These are phyloP conservation scores for Pristionchus pacificus DNA, from an alignment of 1,140 invertebrate genomes.

Conservation along the genomic window DNA sequence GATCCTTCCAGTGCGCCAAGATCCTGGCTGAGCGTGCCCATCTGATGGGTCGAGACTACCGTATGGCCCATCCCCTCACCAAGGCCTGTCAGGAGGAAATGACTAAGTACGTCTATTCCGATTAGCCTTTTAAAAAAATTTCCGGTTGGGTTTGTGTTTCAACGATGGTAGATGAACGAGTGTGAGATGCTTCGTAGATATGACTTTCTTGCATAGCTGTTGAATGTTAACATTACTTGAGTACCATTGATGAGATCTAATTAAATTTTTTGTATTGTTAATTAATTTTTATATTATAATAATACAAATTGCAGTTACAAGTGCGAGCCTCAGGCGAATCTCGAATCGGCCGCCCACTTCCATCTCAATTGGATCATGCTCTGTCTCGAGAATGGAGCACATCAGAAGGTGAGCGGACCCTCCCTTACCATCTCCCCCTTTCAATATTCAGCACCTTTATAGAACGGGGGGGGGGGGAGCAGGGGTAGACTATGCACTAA, in stretches of 20 bases:
- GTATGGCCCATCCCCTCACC: conserved; percentile 79
- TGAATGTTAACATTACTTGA: too few species aligned
- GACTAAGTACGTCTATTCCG: conserved; percentile 64
- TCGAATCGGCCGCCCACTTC: conserved; percentile 54
- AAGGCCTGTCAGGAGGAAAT: conserved; percentile 86
- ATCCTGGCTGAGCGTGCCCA: conserved; percentile 79
- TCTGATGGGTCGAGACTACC: conserved; percentile 83
- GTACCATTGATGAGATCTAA: too few species aligned
- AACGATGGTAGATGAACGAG: too few species aligned
- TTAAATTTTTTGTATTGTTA: too few species aligned
- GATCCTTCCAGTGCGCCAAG: conserved; percentile 69
- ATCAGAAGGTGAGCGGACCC: conserved; percentile 62
- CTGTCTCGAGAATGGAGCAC: conserved; percentile 80
- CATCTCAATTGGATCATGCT: conserved; percentile 79
- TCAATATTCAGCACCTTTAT: conserved; percentile 26
- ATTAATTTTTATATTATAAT: conserved; percentile 39
- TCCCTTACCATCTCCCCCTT: conserved; percentile 21
- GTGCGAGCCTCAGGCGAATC: conserved; percentile 48
- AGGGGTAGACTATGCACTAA: too few species aligned
- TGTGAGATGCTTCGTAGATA: too few species aligned
- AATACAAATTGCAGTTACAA: conserved; percentile 29
- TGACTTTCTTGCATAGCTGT: too few species aligned
- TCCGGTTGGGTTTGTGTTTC: too few species aligned
- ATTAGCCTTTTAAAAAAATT: too few species aligned
- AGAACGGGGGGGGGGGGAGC: too few species aligned